Base-by-base conservation (phyloP, 1,140 invertebrate genomes). In the Drosophila grimshawi region DNA sequence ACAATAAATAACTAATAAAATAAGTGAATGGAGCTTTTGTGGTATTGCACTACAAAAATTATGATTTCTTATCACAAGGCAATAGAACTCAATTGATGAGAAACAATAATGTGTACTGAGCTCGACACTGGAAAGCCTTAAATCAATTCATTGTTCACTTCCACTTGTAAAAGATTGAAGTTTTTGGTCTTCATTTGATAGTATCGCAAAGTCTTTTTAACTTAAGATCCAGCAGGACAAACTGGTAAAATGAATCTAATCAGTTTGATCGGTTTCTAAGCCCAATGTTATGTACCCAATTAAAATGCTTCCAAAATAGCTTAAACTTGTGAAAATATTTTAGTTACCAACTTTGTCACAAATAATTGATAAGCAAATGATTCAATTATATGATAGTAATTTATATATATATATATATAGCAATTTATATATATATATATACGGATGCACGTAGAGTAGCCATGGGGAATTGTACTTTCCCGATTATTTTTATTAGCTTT, bases 251-350 rank as follows among this genome's bases (percentile, higher is more conserved):
- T 30, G 30, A 63, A 67, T 75, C 59, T 86, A 64, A 81, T 85
- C 82, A 71, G 10, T 27, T 46, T n/a, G 62, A 81, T 86, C 60
- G 66, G 48, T 68, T 76, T 76, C 35, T 62, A 62, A 85, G 56
- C 32, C 57, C 35, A 33, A 64, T n/a, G 68, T 43, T 70, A 39
- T 33, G 32, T 11, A 29, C 29, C 27, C 30, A 49, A 4, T 11
- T 49, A 30, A 62, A 35, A 39, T 43, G 39, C 39, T 43, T 43
- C 10, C 39, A 43, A n/a, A 43, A 43, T 4, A n/a, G 39, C 10
- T n/a, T 2, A 43, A 43, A 43, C 10, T 8, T 43, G 39, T n/a
- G 10, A 2, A 29, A 32, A 49, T 49, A 27, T 53, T 68, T 60
- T 52, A 68, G 60, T 51, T 63, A 51, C 27, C 33, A 11, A 37